Percentiles rank a stretch among this genome's conserved stretches.
Conservation (phyloP, 2,113 vertebrate species). For the Coregonus clupeaformis region DNA sequence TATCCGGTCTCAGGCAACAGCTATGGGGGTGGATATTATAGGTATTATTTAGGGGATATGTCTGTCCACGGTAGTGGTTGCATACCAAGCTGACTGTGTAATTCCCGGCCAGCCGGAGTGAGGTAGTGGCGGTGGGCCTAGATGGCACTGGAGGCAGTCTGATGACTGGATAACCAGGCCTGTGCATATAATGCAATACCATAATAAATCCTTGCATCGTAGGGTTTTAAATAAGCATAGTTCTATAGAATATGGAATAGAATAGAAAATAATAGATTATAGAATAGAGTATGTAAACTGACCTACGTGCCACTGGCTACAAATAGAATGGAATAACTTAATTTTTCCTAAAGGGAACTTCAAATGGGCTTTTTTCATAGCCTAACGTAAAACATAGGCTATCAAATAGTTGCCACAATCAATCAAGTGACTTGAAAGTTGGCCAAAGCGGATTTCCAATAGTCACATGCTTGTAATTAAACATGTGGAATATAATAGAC, state of each 20-base stretch:
- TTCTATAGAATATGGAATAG: too few relatives aligned
- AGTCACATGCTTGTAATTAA: conserved; percentile 11
- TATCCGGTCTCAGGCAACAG: conserved; percentile 41
- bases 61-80: conserved; percentile 51
- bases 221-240: not conserved
- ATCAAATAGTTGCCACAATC: not conserved
- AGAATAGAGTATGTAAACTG: too few relatives aligned
- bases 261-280: too few relatives aligned
- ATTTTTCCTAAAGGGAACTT: too few relatives aligned
- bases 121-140: conserved; percentile 25
- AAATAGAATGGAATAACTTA: too few relatives aligned
- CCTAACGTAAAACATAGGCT: too few relatives aligned
- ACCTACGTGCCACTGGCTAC: too few relatives aligned
- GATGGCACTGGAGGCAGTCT: conserved; percentile 22
- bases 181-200: not conserved
- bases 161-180: not conserved
- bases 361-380: too few relatives aligned
- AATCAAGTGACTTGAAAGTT: conserved; percentile 8
- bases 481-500: not conserved
- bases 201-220: not conserved
- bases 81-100: conserved; percentile 51
- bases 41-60: conserved; percentile 46
- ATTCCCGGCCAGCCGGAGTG: conserved; percentile 34
- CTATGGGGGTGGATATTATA: not conserved
- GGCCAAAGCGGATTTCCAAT: not conserved